Evolutionary conservation across 2,113 vertebrate species (phyloP).

Genomic region (Silurus meridionalis): DNA sequence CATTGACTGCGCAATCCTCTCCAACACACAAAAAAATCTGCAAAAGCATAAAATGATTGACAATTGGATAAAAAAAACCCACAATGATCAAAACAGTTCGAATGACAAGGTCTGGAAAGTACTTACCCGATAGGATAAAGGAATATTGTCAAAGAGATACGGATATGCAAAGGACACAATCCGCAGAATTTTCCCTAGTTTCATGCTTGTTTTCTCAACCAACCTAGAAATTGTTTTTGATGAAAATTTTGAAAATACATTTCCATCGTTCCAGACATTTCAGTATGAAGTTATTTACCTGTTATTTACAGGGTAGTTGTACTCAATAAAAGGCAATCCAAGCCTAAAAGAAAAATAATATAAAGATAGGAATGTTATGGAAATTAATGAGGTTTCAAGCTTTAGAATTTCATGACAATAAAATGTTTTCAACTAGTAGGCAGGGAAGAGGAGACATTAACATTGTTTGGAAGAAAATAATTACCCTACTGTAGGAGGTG

Average conservation of each 20-base stretch:
- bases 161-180: slow-evolving; percentile 83
- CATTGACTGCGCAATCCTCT: slow-evolving; percentile 67
- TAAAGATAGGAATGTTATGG: slow-evolving; percentile 37
- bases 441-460: neutral
- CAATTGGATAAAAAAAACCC: neutral
- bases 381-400: neutral
- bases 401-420: neutral
- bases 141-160: slow-evolving; percentile 90
- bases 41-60: neutral
- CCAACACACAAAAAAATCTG: slow-evolving; percentile 80
- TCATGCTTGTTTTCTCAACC: slow-evolving; percentile 70
- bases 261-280: neutral
- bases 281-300: slow-evolving; percentile 61
- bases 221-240: slow-evolving; percentile 71
- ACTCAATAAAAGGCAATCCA: slow-evolving; percentile 71
- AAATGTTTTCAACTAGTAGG: neutral
- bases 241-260: neutral
- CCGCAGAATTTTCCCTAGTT: slow-evolving; percentile 78
- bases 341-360: slow-evolving; percentile 63
- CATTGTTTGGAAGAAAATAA: neutral
- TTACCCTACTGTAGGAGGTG: neutral
- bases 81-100: neutral
- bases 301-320: slow-evolving; percentile 60
- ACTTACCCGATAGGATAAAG: slow-evolving; percentile 88
- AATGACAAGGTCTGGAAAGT: neutral